Evolutionary conservation across 2,888 invertebrate genomes (phyloP).

Genomic region (Lagria hirta): DNA sequence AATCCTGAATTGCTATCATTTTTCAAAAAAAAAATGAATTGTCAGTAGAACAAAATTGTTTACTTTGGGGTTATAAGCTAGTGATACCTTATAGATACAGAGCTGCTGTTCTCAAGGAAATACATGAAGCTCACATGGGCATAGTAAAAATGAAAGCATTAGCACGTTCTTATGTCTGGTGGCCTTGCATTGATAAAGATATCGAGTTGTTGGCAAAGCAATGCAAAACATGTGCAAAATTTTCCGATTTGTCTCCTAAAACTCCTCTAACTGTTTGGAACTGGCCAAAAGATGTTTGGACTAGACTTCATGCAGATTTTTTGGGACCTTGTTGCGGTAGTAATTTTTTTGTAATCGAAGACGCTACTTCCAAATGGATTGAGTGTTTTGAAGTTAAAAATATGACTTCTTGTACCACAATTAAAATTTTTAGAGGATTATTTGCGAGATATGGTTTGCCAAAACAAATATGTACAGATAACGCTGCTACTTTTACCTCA

Average conservation of each 20-base stretch:
- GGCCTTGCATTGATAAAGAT: slow-evolving; percentile 3
- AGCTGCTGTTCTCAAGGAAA: background rate
- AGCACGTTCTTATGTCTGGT: slow-evolving; percentile 9
- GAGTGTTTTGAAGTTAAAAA: slow-evolving; percentile 1
- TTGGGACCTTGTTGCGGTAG: slow-evolving; percentile 2
- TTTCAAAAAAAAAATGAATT: slow-evolving; percentile 1
- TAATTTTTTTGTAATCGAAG: slow-evolving; percentile 7
- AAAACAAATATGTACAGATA: slow-evolving; percentile 6
- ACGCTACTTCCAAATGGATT: slow-evolving; percentile 3
- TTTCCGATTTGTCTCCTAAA: background rate
- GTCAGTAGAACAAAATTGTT: slow-evolving; percentile 4
- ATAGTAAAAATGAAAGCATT: slow-evolving; percentile 5
- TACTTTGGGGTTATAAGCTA: slow-evolving; percentile 2
- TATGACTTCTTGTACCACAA: background rate
- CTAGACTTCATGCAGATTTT: slow-evolving; percentile 1
- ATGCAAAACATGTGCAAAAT: background rate
- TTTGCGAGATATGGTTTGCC: slow-evolving; percentile 3
- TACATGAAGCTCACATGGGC: slow-evolving; percentile 6
- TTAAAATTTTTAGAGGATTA: background rate
- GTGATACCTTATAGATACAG: slow-evolving; percentile 1
- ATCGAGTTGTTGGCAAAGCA: background rate
- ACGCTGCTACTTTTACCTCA: slow-evolving; percentile 4
- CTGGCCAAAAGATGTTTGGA: background rate
- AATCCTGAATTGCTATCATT: background rate
- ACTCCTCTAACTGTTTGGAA: slow-evolving; percentile 2